Conservation (phyloP, 53 echinoderm and acorn worm species). For the Crossaster papposus region DNA sequence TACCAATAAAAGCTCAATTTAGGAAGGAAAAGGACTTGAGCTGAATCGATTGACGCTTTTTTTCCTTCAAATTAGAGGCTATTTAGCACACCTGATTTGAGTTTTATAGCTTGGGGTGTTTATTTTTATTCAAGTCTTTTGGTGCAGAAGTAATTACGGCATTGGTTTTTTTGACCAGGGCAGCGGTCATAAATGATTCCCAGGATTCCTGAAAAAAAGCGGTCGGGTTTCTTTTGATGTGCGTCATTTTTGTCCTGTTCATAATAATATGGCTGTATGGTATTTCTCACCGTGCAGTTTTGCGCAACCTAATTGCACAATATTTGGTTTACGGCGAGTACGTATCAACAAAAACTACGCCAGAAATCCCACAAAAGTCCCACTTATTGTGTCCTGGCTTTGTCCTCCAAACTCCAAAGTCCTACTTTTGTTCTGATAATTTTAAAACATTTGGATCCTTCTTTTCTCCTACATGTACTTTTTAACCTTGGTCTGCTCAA, state of each 20-base stretch:
- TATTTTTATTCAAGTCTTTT: constrained; percentile 11
- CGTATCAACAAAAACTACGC: too few species aligned
- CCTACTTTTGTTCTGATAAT: too few species aligned
- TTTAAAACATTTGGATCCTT: too few species aligned
- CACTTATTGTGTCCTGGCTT: too few species aligned
- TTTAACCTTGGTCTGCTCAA: too few species aligned
- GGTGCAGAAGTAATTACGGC: constrained; percentile 39
- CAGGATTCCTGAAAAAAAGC: neutral
- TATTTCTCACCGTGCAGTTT: neutral
- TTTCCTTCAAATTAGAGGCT: constrained; percentile 31
- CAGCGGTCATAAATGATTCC: neutral
- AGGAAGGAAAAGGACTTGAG: neutral
- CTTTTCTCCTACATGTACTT: too few species aligned
- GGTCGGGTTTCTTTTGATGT: neutral
- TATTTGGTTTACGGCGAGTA: neutral
- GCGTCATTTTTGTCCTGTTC: neutral
- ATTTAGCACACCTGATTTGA: constrained; percentile 48
- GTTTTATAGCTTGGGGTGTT: constrained; percentile 15
- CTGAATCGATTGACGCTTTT: neutral
- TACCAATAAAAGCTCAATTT: neutral
- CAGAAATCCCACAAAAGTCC: too few species aligned
- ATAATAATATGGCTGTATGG: neutral
- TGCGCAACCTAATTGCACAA: neutral
- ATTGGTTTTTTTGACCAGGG: constrained; percentile 25
- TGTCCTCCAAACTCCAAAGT: too few species aligned